These are phyloP conservation scores for Ictidomys tridecemlineatus DNA, from an alignment of 2,113 vertebrate genomes.

Conservation along the genomic window DNA sequence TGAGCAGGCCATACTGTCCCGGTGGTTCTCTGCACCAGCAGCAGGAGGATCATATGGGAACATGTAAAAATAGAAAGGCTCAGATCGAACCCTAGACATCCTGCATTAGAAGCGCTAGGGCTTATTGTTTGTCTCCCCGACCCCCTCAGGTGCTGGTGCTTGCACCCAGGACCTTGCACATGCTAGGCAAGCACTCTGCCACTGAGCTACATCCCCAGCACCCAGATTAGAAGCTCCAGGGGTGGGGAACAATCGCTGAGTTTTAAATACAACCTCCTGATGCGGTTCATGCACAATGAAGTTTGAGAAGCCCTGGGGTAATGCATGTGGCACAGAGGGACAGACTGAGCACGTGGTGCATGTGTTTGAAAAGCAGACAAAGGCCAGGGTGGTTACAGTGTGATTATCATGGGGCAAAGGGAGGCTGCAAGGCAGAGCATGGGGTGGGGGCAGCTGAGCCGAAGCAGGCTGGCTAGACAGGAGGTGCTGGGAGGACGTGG, in stretches of 20 bases:
- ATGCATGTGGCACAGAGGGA: neutral
- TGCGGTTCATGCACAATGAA: fast-evolving
- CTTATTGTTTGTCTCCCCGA: too few species aligned
- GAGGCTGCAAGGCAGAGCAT: neutral
- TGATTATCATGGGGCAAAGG: too few species aligned
- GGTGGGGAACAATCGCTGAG: neutral
- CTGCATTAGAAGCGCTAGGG: neutral
- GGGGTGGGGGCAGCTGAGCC: too few species aligned
- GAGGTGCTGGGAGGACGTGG: neutral
- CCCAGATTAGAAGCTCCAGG: too few species aligned
- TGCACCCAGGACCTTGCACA: too few species aligned
- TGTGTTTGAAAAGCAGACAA: fast-evolving
- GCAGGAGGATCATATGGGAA: neutral
- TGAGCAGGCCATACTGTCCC: fast-evolving
- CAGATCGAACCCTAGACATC: neutral
- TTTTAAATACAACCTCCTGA: neutral
- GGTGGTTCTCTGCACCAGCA: neutral
- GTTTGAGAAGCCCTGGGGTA: neutral
- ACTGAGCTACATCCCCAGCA: too few species aligned
- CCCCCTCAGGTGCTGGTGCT: too few species aligned
- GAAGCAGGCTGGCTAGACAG: neutral
- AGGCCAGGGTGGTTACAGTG: neutral
- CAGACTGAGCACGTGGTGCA: fast-evolving
- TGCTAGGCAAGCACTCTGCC: too few species aligned
- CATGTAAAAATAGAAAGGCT: neutral